These are phyloP conservation scores for Otolemur garnettii DNA, from an alignment of 2,113 vertebrate species.

Conservation along the genomic window DNA sequence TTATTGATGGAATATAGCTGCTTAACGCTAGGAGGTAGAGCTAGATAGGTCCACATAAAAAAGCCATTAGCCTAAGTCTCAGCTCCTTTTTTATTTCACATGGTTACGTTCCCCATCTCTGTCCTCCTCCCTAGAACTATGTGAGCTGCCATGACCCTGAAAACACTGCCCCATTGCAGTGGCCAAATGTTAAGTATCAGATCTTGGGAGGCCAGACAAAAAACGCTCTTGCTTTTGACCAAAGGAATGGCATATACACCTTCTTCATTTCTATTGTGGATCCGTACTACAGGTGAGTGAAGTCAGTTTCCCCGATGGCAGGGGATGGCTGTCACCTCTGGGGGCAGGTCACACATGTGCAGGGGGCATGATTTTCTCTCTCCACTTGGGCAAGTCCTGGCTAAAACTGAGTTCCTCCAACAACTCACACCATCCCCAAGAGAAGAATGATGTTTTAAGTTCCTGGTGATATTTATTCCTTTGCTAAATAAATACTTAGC, in stretches of 20 bases:
- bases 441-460: background rate
- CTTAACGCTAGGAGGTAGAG: background rate
- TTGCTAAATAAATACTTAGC: background rate
- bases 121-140: constrained; percentile 71
- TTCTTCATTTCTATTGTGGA: constrained; percentile 72
- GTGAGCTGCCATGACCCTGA: constrained; percentile 49
- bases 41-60: too few relatives aligned
- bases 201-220: constrained; percentile 62
- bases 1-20: too few relatives aligned
- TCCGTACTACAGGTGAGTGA: constrained; percentile 68
- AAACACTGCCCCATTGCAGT: fast-evolving
- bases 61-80: background rate
- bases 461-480: background rate
- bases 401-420: background rate
- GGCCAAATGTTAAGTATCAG: constrained; percentile 63
- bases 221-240: constrained; percentile 69
- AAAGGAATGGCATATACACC: constrained; percentile 73
- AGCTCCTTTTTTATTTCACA: background rate
- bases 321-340: background rate
- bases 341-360: fast-evolving
- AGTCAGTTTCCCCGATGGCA: background rate
- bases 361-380: background rate
- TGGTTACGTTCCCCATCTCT: background rate
- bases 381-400: background rate
- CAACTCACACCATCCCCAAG: background rate